These are phyloP conservation scores for Holothuria leucospilota DNA, from an alignment of 53 echinoderm and acorn worm species.

Conservation along the genomic window DNA sequence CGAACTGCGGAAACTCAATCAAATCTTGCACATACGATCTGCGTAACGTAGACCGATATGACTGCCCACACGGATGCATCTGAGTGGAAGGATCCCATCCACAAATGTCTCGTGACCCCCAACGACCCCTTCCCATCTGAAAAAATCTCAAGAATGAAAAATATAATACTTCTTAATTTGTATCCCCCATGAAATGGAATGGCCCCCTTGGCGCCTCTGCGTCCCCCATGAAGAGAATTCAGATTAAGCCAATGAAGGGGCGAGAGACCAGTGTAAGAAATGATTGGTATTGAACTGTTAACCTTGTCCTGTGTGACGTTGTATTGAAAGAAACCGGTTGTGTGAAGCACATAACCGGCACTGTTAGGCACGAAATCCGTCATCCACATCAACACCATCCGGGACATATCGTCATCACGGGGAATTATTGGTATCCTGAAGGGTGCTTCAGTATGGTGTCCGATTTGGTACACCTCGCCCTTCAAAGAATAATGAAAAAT, in stretches of 20 bases:
- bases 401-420: conserved; percentile 62
- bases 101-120: no score
- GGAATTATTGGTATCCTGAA: conserved; percentile 69
- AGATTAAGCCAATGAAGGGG: not conserved
- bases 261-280: not conserved
- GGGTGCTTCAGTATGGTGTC: conserved; percentile 67
- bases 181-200: no score
- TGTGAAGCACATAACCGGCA: conserved; percentile 57
- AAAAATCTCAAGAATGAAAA: no score
- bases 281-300: not conserved
- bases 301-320: conserved; percentile 57
- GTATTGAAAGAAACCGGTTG: conserved; percentile 52
- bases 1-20: no score
- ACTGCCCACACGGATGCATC: no score
- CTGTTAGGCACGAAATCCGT: conserved; percentile 74
- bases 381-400: conserved; percentile 78
- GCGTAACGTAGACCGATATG: no score
- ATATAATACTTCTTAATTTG: no score
- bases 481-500: conserved; percentile 5
- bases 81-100: no score
- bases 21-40: no score
- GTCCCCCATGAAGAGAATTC: no score
- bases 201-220: no score
- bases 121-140: no score
- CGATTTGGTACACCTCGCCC: conserved; percentile 79